Conservation (phyloP, 2,113 vertebrate genomes). For the Urocolius indicus region DNA sequence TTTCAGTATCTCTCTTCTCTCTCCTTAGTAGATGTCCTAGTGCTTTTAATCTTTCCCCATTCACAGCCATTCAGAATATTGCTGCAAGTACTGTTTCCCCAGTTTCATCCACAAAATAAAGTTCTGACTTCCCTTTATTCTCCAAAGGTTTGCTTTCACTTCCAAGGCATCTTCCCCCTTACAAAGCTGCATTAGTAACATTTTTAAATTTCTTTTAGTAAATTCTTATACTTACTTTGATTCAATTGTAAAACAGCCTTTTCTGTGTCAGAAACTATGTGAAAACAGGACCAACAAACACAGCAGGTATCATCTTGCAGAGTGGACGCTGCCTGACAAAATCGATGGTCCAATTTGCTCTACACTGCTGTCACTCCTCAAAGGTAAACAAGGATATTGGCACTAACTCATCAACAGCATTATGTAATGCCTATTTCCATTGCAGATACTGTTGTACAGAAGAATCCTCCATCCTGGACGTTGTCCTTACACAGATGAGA, state of each 20-base stretch:
- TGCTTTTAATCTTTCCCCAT: neutral
- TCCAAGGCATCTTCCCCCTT: neutral
- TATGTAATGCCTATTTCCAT: neutral
- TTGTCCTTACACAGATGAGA: neutral
- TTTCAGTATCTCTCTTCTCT: neutral
- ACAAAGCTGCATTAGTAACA: neutral
- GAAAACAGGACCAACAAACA: neutral
- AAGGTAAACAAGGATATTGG: neutral
- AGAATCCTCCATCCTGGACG: accelerated
- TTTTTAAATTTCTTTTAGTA: neutral
- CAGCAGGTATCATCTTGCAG: neutral
- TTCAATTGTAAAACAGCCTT: neutral
- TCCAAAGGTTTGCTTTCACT: neutral
- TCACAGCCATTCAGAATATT: neutral
- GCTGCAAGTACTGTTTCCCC: neutral
- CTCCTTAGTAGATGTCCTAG: neutral
- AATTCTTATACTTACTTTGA: neutral
- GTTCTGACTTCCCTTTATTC: neutral
- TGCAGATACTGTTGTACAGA: neutral
- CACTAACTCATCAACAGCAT: neutral
- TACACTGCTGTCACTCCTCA: neutral
- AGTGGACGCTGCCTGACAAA: neutral
- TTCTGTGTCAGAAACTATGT: neutral
- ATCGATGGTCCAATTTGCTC: neutral
- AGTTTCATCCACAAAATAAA: neutral